phyloP scores from a whole-genome alignment of 2,113 vertebrate species.

The Gila orcuttii region DNA sequence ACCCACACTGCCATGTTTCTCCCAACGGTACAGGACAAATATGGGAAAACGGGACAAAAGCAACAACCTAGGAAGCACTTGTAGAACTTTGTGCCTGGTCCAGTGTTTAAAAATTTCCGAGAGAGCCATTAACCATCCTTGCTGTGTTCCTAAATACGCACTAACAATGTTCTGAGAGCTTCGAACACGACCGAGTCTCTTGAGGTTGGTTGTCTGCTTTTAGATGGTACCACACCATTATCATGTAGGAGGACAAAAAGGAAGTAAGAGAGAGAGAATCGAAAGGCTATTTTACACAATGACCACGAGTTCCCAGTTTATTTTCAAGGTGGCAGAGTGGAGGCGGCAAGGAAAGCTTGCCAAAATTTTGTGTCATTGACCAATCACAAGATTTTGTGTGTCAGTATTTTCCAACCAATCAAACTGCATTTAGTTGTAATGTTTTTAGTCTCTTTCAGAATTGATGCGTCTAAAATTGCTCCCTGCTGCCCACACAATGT shows the following conservation, averaged over 20 bases:
- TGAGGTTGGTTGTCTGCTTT: constrained; percentile 49
- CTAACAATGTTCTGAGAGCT: not conserved
- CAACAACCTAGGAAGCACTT: not conserved
- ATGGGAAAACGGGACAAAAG: not conserved
- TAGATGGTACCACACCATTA: constrained; percentile 49
- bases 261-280: not conserved
- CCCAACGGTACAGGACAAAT: not conserved
- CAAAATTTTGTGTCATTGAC: not conserved
- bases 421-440: not conserved
- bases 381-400: not conserved
- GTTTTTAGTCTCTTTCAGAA: not conserved
- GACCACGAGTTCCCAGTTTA: not conserved
- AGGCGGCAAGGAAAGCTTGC: not conserved
- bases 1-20: constrained; percentile 40
- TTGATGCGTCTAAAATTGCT: not conserved
- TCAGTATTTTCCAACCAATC: constrained; percentile 8
- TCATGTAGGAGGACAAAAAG: constrained; percentile 22
- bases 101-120: not conserved
- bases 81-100: not conserved
- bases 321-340: not conserved
- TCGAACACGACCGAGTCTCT: not conserved
- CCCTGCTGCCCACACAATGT: not conserved
- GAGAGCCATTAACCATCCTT: not conserved
- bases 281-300: constrained; percentile 11
- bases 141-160: constrained; percentile 2